Percentiles rank a stretch among this genome's conserved stretches.
Evolutionary conservation across 2,797 vertebrate species (phyloP).

Genomic region (Urosaurus nigricauda): DNA sequence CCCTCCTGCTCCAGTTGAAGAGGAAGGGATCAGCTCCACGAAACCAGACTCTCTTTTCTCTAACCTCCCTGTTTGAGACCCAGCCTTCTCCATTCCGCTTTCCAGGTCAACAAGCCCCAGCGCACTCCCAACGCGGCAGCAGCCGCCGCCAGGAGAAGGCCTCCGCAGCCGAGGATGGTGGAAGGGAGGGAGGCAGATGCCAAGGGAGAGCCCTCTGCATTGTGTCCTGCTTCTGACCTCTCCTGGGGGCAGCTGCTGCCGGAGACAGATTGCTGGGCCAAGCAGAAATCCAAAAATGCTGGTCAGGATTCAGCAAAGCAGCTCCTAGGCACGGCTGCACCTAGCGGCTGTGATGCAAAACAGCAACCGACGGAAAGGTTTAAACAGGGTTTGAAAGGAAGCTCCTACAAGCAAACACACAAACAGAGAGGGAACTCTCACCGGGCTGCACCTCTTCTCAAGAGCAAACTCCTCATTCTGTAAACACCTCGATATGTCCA

Average conservation of each 20-base stretch:
- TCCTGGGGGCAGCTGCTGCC: neutral
- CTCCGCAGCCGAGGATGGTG: neutral
- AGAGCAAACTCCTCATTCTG: neutral
- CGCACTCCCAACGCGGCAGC: too few relatives aligned
- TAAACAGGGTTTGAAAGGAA: too few relatives aligned
- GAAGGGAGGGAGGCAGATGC: neutral
- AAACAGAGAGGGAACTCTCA: neutral
- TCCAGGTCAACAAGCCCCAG: neutral
- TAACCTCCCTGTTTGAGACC: neutral
- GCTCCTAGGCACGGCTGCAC: neutral
- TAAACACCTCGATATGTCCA: neutral
- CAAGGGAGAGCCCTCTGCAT: neutral
- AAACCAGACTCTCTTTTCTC: neutral
- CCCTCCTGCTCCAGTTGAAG: too few relatives aligned
- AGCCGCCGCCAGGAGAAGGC: neutral
- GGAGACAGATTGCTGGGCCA: neutral
- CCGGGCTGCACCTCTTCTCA: neutral
- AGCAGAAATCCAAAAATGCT: neutral
- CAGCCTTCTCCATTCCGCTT: neutral
- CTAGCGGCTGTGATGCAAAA: constrained; percentile 3
- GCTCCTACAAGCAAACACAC: neutral
- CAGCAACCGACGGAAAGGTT: neutral
- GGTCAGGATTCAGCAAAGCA: neutral
- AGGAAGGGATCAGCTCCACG: too few relatives aligned
- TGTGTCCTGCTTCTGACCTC: neutral